These are phyloP conservation scores for Acrossocheilus wenchowensis DNA, from an alignment of 2,797 vertebrate species.

Conservation along the genomic window DNA sequence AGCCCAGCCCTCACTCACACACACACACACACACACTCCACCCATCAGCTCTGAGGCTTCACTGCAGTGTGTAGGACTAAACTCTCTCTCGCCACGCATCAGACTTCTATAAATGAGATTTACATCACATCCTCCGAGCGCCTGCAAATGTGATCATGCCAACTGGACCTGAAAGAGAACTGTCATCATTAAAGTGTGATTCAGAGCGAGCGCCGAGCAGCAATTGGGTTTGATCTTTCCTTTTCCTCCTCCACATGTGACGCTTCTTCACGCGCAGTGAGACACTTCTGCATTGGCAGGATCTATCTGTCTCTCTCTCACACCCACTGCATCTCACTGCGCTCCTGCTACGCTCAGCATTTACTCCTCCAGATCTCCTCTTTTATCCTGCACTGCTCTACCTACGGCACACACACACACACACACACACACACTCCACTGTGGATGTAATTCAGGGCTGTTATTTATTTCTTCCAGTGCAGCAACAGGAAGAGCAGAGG, in stretches of 20 bases:
- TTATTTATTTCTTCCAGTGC: conserved; percentile 1
- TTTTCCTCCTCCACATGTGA: conserved; percentile 29
- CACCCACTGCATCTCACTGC: conserved; percentile 15
- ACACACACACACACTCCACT: not conserved
- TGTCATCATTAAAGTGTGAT: conserved; percentile 23
- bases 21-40: not conserved
- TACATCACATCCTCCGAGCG: conserved; percentile 28
- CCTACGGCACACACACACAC: not conserved
- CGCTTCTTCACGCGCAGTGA: conserved; percentile 14
- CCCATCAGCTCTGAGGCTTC: not conserved
- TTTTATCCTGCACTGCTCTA: conserved; percentile 9
- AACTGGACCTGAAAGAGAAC: conserved; percentile 37
- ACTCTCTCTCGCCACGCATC: not conserved
- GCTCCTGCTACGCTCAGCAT: conserved; percentile 11
- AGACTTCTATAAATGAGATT: conserved; percentile 30
- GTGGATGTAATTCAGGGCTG: not conserved
- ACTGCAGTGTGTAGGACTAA: not conserved
- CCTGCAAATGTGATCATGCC: conserved; percentile 16
- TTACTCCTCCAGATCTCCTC: conserved; percentile 12
- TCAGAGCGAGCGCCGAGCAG: not conserved
- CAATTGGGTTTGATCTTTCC: conserved; percentile 1
- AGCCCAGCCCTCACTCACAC: not conserved
- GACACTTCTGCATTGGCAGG: conserved; percentile 20
- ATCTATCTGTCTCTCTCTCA: not conserved
- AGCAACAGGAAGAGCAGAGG: not conserved